Evolutionary conservation across 2,888 invertebrate genomes (phyloP).

Genomic region (Drosophila nigritarsus): DNA sequence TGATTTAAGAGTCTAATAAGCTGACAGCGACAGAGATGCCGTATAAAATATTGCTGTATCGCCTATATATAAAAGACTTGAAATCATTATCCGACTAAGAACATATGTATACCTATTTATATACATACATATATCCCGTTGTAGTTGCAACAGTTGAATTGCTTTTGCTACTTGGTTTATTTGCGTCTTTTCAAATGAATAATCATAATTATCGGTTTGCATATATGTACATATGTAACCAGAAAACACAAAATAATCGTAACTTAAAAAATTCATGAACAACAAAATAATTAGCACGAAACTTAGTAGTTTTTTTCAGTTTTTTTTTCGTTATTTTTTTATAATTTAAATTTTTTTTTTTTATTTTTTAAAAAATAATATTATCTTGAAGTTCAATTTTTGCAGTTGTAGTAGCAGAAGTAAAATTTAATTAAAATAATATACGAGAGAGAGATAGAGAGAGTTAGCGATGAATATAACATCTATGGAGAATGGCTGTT

Average conservation of each 20-base stretch:
- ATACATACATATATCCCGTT: not conserved
- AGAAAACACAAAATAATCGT: constrained; percentile 11
- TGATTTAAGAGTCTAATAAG: not conserved
- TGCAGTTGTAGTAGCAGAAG: constrained; percentile 84
- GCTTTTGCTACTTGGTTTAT: constrained; percentile 66
- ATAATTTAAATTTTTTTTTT: constrained; percentile 80
- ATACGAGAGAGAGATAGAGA: constrained; percentile 84
- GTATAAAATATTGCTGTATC: not conserved
- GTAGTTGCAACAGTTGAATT: constrained; percentile 13
- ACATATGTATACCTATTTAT: not conserved
- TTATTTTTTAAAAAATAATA: constrained; percentile 82
- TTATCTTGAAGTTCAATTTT: constrained; percentile 83
- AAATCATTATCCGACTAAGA: not conserved
- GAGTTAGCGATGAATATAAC: constrained; percentile 84
- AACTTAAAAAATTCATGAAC: constrained; percentile 53
- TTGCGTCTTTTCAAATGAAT: constrained; percentile 59
- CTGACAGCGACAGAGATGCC: not conserved
- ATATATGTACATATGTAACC: constrained; percentile 9
- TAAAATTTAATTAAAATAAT: constrained; percentile 84
- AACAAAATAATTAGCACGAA: constrained; percentile 66
- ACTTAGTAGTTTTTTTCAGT: constrained; percentile 58
- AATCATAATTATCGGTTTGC: constrained; percentile 32
- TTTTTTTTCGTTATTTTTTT: constrained; percentile 76
- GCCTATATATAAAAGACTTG: not conserved
- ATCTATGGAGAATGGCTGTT: constrained; percentile 84